Evolutionary conservation across 2,888 invertebrate species (phyloP).

Genomic region (Heliconius ethilla): DNA sequence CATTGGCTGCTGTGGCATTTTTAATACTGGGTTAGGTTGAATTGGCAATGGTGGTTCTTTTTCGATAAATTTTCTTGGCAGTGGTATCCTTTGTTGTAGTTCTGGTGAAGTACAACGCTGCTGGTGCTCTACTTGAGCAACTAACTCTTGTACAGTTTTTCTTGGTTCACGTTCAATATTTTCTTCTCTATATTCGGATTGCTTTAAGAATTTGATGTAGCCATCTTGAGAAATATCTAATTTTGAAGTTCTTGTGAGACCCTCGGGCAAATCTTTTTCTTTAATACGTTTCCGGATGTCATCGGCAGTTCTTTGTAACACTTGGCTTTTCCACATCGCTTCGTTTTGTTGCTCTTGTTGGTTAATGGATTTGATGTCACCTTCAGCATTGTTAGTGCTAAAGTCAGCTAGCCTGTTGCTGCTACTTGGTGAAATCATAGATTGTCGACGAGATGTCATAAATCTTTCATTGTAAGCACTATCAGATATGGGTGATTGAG

Average conservation of each 20-base stretch:
- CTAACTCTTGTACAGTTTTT: constrained; percentile 84
- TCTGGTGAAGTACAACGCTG: constrained; percentile 71
- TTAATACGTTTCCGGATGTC: constrained; percentile 72
- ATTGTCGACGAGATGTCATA: constrained; percentile 65
- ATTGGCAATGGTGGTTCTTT: constrained; percentile 58
- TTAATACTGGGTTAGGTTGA: constrained; percentile 60
- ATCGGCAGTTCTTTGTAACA: constrained; percentile 74
- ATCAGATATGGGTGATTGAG: constrained; percentile 72
- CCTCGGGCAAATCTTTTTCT: constrained; percentile 72
- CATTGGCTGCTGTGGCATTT: constrained; percentile 76
- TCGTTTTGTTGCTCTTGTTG: constrained; percentile 53
- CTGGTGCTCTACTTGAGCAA: constrained; percentile 83
- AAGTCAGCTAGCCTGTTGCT: constrained; percentile 56
- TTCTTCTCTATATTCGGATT: constrained; percentile 58
- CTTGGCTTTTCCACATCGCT: constrained; percentile 74
- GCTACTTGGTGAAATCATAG: constrained; percentile 63
- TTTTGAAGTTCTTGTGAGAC: constrained; percentile 60
- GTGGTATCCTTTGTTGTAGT: constrained; percentile 52
- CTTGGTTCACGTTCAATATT: constrained; percentile 67
- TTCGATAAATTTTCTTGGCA: constrained; percentile 65
- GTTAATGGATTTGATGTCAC: constrained; percentile 50
- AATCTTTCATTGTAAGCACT: constrained; percentile 61
- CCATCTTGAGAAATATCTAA: constrained; percentile 78
- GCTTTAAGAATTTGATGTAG: constrained; percentile 75
- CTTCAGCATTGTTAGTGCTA: constrained; percentile 60